phyloP scores from a whole-genome alignment of 2,113 vertebrate genomes.

The Plecotus auritus region DNA sequence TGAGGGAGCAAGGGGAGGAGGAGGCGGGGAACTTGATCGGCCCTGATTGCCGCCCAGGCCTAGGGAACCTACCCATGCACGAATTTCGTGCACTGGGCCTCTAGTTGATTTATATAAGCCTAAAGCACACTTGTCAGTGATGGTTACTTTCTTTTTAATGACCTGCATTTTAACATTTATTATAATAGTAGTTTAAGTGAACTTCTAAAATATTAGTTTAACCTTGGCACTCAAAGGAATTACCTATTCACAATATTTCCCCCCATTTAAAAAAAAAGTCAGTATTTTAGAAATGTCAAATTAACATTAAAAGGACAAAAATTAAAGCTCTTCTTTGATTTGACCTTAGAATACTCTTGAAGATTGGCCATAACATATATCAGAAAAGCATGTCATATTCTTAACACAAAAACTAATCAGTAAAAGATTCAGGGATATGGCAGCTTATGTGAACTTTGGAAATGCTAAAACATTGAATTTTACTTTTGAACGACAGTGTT shows the following conservation, averaged over 20 bases:
- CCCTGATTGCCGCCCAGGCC: no score
- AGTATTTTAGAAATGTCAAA: neutral
- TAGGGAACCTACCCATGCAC: no score
- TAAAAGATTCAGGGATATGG: neutral
- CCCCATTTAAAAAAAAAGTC: neutral
- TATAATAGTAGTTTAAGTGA: neutral
- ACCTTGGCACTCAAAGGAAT: neutral
- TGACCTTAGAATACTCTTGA: neutral
- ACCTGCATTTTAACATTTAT: neutral
- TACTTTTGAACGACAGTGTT: neutral
- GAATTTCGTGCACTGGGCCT: no score
- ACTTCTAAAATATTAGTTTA: slow-evolving; percentile 19
- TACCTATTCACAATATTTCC: neutral
- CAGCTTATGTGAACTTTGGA: neutral
- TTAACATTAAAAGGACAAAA: neutral
- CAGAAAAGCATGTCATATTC: neutral
- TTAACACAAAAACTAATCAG: neutral
- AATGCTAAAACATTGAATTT: neutral
- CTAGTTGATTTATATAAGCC: neutral
- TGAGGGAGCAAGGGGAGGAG: no score
- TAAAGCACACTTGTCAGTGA: neutral
- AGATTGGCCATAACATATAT: neutral
- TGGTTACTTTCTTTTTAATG: neutral
- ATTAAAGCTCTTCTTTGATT: neutral
- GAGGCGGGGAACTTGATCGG: no score